phyloP scores from a whole-genome alignment of 1,140 invertebrate genomes.

The Drosophila athabasca region DNA sequence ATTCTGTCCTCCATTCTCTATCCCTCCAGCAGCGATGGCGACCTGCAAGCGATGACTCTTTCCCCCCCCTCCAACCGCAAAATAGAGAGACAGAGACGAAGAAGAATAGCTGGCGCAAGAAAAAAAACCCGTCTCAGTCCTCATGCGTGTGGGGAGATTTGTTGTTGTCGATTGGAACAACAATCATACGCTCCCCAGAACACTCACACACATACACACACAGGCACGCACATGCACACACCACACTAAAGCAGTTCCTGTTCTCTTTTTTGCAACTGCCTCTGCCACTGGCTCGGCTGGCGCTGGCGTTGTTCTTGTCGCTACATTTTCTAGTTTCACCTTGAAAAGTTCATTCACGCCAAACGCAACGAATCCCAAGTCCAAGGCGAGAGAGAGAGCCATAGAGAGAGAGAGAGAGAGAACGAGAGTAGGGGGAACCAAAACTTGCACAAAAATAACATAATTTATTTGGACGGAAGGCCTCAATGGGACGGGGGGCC shows the following conservation, averaged over 20 bases:
- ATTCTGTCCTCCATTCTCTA: conserved; percentile 16
- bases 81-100: conserved; percentile 9
- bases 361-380: conserved; percentile 72
- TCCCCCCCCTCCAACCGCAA: conserved; percentile 19
- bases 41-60: conserved; percentile 75
- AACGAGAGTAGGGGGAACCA: conserved; percentile 42
- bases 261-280: conserved; percentile 64
- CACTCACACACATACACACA: conserved; percentile 29
- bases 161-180: conserved; percentile 54
- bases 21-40: conserved; percentile 32
- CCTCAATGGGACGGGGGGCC: conserved; percentile 11
- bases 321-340: conserved; percentile 82
- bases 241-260: conserved; percentile 56
- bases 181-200: conserved; percentile 73
- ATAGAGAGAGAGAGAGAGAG: conserved; percentile 17
- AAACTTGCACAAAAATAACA: conserved; percentile 82
- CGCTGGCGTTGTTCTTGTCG: conserved; percentile 36
- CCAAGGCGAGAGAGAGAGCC: conserved; percentile 22
- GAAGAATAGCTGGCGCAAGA: conserved; percentile 3
- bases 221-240: background rate
- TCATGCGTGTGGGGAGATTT: conserved; percentile 56
- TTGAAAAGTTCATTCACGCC: conserved; percentile 83
- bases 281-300: conserved; percentile 27
- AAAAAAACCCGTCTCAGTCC: conserved; percentile 29
- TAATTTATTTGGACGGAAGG: conserved; percentile 73